phyloP scores from a whole-genome alignment of 2,797 vertebrate species.

The Sebastolobus altivelis region DNA sequence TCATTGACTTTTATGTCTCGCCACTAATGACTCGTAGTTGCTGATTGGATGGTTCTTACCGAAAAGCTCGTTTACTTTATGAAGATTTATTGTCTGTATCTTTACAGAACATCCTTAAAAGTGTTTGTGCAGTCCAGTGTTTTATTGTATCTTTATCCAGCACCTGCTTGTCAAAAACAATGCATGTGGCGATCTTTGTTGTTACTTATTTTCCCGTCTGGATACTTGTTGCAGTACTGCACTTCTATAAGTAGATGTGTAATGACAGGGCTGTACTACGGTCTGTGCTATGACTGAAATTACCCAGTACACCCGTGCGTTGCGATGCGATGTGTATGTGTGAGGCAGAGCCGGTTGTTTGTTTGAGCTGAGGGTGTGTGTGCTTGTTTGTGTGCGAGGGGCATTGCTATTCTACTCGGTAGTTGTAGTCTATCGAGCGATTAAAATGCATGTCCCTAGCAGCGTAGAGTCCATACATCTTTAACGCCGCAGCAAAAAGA shows the following conservation, averaged over 20 bases:
- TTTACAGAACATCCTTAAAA: not conserved
- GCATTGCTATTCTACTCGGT: too few species aligned
- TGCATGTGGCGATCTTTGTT: not conserved
- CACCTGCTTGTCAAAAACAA: not conserved
- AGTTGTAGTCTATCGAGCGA: too few species aligned
- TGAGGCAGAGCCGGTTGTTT: too few species aligned
- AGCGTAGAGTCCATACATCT: too few species aligned
- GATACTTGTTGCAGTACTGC: not conserved
- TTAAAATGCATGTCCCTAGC: too few species aligned
- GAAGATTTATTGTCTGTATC: not conserved
- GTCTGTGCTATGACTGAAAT: too few species aligned
- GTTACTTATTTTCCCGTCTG: not conserved
- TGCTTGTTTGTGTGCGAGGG: too few species aligned
- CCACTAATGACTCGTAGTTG: not conserved
- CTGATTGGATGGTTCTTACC: not conserved
- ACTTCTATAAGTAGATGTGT: not conserved
- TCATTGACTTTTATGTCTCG: not conserved
- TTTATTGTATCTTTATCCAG: not conserved
- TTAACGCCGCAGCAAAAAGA: too few species aligned
- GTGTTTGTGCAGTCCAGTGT: not conserved
- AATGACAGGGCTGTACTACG: not conserved
- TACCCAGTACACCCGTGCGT: fast-evolving
- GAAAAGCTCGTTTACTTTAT: not conserved
- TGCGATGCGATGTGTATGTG: fast-evolving
- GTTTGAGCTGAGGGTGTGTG: too few species aligned